Base-by-base conservation (phyloP, 2,888 invertebrate species). In the Philonicus albiceps region DNA sequence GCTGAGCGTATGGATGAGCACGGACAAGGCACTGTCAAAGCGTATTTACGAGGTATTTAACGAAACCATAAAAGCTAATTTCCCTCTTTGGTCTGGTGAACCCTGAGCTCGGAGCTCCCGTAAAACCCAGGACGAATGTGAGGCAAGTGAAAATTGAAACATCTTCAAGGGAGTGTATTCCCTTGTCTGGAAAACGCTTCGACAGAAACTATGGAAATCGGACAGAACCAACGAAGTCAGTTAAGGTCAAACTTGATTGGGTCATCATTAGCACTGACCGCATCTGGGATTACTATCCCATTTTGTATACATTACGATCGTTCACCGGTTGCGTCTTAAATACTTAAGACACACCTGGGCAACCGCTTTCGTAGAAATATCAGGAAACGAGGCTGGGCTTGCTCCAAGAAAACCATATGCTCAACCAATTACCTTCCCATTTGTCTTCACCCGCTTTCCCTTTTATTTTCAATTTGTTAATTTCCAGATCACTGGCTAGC, bases 381-480 rank as follows among this genome's bases (percentile, higher is more conserved):
- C n/a, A 8, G 55, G 49, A 6, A 49, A n/a, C 7, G 7, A 55
- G 22, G 16, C 22, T n/a, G 22, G 8, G 55, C 22, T 22, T 0
- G 7, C 11, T 19, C 64, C 7, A 64, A 64, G 11, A 8, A 11
- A 22, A 37, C 76, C 76, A 76, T 76, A 40, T 76, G 76, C 37
- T 64, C 11, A 76, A 76, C 40, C 76, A 76, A 76, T 76, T 37
- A 76, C 34, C 64, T 76, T 76, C 76, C 34, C 40, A 37, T 40
- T 40, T 37, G 40, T 40, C 22, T 22, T 40, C 34, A 2, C 40
- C 37, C 37, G 34, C 40, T 74, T 74, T 30, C 74, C 34, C 22
- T 76, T 76, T 76, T 76, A 76, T 76, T 76, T 76, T 76, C 76
- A 76, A 76, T 76, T 76, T 76, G 76, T 76, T 76, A 76, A 76